Conservation (phyloP, 2,113 vertebrate species). For the Baryphthengus martii region DNA sequence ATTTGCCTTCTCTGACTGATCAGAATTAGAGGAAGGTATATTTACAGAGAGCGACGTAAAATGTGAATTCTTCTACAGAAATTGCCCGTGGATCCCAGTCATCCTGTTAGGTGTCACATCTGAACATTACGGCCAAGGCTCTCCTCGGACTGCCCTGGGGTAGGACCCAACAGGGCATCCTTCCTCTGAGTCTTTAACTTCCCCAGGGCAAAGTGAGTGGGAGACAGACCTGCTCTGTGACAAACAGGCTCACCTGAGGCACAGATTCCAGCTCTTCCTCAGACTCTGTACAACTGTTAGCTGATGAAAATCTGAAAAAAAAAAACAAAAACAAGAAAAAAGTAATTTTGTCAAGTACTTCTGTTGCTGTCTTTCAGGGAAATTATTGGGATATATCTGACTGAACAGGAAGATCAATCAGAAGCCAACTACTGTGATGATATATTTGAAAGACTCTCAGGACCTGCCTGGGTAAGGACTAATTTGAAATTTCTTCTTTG, state of each 20-base stretch:
- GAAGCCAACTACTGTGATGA: background rate
- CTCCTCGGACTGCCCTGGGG: background rate
- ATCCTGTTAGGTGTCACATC: background rate
- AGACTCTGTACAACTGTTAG: background rate
- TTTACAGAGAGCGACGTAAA: background rate
- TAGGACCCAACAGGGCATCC: background rate
- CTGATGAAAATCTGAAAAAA: background rate
- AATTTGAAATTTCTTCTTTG: background rate
- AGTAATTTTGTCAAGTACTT: background rate
- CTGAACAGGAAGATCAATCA: background rate
- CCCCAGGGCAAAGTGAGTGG: background rate
- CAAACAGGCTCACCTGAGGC: fast-evolving
- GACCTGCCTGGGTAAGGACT: background rate
- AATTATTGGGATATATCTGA: background rate
- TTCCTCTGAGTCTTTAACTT: background rate
- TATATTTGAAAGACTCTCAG: background rate
- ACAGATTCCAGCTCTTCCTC: background rate
- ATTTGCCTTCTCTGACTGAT: background rate
- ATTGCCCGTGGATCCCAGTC: background rate
- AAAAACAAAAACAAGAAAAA: too few species aligned
- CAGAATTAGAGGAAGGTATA: background rate
- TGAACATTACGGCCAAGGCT: background rate
- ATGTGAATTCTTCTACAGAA: background rate
- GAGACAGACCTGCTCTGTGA: background rate
- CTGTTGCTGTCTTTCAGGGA: background rate